These are phyloP conservation scores for Brienomyrus brachyistius DNA, from an alignment of 2,113 vertebrate species.

Conservation along the genomic window DNA sequence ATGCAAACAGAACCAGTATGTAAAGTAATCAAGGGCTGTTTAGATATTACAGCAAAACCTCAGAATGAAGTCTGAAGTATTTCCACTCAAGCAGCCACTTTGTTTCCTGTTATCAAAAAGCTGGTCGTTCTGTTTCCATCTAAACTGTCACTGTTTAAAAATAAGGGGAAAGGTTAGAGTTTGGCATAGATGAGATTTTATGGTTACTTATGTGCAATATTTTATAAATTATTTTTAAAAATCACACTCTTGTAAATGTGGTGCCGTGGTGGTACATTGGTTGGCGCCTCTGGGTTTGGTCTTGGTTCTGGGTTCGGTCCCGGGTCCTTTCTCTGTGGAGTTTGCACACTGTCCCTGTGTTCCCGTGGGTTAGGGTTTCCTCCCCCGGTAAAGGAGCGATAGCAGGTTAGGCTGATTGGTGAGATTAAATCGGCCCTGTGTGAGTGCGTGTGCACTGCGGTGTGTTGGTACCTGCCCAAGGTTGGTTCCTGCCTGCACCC, in stretches of 20 bases:
- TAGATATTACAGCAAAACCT: neutral
- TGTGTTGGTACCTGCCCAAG: too few species aligned
- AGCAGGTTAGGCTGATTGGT: too few species aligned
- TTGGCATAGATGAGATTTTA: neutral
- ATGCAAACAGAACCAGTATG: neutral
- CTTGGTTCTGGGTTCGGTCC: too few species aligned
- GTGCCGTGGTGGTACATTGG: too few species aligned
- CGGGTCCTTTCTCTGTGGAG: neutral
- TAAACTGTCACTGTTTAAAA: neutral
- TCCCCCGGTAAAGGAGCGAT: too few species aligned
- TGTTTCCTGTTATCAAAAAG: neutral
- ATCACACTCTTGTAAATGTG: too few species aligned
- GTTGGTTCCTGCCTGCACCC: too few species aligned
- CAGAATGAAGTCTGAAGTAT: neutral
- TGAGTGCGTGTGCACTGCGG: too few species aligned
- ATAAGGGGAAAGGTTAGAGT: neutral
- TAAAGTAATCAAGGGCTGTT: neutral
- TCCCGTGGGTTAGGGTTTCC: too few species aligned
- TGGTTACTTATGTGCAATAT: neutral
- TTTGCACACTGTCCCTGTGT: too few species aligned
- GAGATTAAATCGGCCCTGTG: too few species aligned
- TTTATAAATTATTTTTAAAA: neutral
- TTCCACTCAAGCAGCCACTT: neutral
- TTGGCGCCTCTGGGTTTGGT: too few species aligned
- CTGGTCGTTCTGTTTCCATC: neutral